Evolutionary conservation across 2,797 vertebrate genomes (phyloP), one percentile per base, ranked within the genome.

Genomic region (Acipenser ruthenus): DNA sequence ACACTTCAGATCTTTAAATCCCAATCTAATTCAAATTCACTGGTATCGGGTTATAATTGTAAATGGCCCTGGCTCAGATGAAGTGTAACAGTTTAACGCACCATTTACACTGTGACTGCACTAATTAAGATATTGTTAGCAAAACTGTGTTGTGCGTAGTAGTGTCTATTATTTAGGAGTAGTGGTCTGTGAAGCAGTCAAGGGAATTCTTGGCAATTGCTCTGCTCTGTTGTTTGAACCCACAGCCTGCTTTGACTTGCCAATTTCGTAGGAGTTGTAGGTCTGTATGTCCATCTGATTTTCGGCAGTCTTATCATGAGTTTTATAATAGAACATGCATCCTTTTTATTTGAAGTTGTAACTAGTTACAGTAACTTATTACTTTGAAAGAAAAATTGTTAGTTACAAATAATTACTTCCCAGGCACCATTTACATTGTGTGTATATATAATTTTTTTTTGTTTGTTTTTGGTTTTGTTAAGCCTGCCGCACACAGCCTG

Each of bases 91-190:
- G 60, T 50, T 72, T 60, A 53, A 63, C 47, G 59, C 67, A 70
- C 67, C 68, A 63, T 67, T 67, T 68, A 61, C 62, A 18, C 64
- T 69, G 62, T 60, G 65, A 72, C 70, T 70, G 70, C 70, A 65
- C 65, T 70, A 69, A 70, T 72, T 70, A 68, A 72, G 68, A 68
- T 72, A 72, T 70, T 59, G 65, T 74, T 70, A 74, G 69, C 62
- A 65, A 50, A 53, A 47, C 47, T 60, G 65, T 65, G 64, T 70
- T 70, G 59, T 65, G 62, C 62, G 64, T 61, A 52, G 60, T 61
- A 52, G 48, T 51, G 62, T 51, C 58, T 66, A 49, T 68, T 63
- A 63, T 18, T 61, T 47, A 65, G 62, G 51, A 6, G 49, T 52
- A 53, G 68, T 50, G 66, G 65, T 13, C 65, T 65, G 58, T 60